A percentile compares a stretch with the other conserved stretches of the same genome.
Evolutionary conservation across 2,113 vertebrate genomes (phyloP).

Genomic region (Thermophis baileyi): DNA sequence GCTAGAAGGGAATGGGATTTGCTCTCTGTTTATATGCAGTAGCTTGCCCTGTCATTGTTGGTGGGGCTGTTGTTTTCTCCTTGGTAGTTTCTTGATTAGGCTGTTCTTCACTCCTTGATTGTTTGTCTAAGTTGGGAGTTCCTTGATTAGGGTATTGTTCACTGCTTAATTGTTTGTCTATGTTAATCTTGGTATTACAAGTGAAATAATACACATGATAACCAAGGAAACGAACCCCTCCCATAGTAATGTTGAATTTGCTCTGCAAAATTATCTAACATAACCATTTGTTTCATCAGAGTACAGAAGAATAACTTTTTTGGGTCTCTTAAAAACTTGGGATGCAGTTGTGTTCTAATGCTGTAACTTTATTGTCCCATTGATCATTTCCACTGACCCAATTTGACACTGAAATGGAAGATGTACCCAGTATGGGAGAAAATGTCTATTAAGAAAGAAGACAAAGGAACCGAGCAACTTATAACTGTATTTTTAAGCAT

Average conservation of each 20-base stretch:
- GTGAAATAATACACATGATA: neutral
- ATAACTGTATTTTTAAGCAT: neutral
- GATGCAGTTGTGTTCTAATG: neutral
- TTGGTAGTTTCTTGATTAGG: neutral
- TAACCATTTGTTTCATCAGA: neutral
- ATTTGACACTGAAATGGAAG: neutral
- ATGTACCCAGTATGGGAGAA: neutral
- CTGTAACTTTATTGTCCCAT: neutral
- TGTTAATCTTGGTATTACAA: neutral
- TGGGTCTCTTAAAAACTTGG: neutral
- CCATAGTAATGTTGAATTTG: neutral
- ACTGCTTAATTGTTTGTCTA: neutral
- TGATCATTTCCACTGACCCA: neutral
- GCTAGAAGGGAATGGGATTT: neutral
- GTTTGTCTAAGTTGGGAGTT: neutral
- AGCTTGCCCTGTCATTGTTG: neutral
- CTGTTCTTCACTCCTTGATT: too few relatives aligned
- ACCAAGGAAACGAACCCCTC: neutral
- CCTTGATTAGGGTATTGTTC: neutral
- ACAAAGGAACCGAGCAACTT: neutral
- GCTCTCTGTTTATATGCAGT: neutral
- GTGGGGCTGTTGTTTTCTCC: neutral
- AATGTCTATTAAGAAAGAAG: neutral
- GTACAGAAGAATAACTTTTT: neutral
- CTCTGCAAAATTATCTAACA: neutral